These are phyloP conservation scores for Drosophila teissieri DNA, from an alignment of 1,140 invertebrate genomes.

Conservation along the genomic window DNA sequence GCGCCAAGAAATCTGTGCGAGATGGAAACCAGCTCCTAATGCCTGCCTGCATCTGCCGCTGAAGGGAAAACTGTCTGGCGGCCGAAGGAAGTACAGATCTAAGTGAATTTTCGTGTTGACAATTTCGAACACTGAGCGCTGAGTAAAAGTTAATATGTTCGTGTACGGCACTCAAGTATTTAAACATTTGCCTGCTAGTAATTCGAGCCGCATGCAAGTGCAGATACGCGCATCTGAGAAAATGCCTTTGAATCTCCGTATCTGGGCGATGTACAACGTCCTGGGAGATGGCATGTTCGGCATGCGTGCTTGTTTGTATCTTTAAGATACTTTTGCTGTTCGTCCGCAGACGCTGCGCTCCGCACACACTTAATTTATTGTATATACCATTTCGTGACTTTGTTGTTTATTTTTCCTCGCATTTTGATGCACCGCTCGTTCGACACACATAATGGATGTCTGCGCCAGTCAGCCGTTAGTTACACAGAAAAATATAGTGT, in stretches of 20 bases:
- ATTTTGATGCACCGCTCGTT: constrained; percentile 71
- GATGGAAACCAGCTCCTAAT: constrained; percentile 15
- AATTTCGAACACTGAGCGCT: constrained; percentile 51
- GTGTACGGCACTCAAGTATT: constrained; percentile 75
- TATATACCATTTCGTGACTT: constrained; percentile 81
- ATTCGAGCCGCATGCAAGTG: constrained; percentile 74
- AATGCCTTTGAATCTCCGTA: constrained; percentile 24
- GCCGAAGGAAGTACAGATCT: constrained; percentile 49
- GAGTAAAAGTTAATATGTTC: constrained; percentile 79
- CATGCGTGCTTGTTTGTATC: constrained; percentile 74
- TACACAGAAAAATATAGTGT: constrained; percentile 12
- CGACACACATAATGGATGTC: constrained; percentile 73
- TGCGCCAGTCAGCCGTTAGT: constrained; percentile 19
- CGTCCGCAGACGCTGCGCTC: constrained; percentile 46
- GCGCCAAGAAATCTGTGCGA: constrained; percentile 18
- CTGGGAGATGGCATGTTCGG: constrained; percentile 55
- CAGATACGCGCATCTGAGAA: constrained; percentile 47
- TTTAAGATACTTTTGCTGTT: constrained; percentile 81
- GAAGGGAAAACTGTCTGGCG: constrained; percentile 18
- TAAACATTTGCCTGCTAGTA: constrained; percentile 80
- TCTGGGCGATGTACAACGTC: constrained; percentile 34
- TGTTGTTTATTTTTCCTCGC: constrained; percentile 74
- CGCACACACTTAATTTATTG: constrained; percentile 73
- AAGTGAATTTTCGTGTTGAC: constrained; percentile 82
- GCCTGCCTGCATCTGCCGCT: constrained; percentile 36